Percentiles rank a stretch among this genome's conserved stretches.
Evolutionary conservation across 2,113 vertebrate species (phyloP).

Genomic region (Cephalopterus ornatus): DNA sequence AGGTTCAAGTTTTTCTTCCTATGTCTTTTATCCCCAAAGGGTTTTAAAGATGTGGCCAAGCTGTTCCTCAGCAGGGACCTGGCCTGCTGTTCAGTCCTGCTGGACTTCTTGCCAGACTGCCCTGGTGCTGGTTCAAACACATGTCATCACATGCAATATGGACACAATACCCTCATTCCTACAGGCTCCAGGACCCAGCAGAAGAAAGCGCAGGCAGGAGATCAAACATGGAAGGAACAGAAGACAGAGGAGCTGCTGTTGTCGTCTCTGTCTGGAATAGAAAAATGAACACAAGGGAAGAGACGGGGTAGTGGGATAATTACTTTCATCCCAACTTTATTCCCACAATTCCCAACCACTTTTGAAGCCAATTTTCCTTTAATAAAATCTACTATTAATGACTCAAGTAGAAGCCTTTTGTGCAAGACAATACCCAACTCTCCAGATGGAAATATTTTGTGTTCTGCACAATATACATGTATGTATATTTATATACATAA

Average conservation of each 20-base stretch:
- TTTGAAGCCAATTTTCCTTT: slow-evolving; percentile 82
- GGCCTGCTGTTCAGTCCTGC: not conserved
- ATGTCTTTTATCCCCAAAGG: not conserved
- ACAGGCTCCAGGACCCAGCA: slow-evolving; percentile 55
- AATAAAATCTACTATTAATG: slow-evolving; percentile 81
- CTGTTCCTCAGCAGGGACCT: not conserved
- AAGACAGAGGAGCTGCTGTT: slow-evolving; percentile 64
- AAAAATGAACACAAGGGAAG: slow-evolving; percentile 60
- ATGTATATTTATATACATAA: slow-evolving; percentile 53
- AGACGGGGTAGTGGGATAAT: slow-evolving; percentile 72
- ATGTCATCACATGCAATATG: slow-evolving; percentile 57
- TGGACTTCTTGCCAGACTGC: slow-evolving; percentile 3
- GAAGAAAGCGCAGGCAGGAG: slow-evolving; percentile 74
- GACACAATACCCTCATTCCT: slow-evolving; percentile 68
- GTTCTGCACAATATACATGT: slow-evolving; percentile 47
- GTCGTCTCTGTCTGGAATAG: slow-evolving; percentile 62
- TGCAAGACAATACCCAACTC: slow-evolving; percentile 72
- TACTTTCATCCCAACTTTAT: slow-evolving; percentile 77
- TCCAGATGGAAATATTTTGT: slow-evolving; percentile 69
- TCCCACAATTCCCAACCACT: slow-evolving; percentile 78
- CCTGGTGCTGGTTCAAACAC: slow-evolving; percentile 49
- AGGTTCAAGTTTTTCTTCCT: not conserved
- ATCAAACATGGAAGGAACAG: slow-evolving; percentile 74
- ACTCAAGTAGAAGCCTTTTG: slow-evolving; percentile 74
- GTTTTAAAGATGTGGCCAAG: not conserved